Percentiles rank a stretch among this genome's conserved stretches.
Conservation (phyloP, 53 echinoderm and acorn worm genomes). For the Echinometra lucunter region DNA sequence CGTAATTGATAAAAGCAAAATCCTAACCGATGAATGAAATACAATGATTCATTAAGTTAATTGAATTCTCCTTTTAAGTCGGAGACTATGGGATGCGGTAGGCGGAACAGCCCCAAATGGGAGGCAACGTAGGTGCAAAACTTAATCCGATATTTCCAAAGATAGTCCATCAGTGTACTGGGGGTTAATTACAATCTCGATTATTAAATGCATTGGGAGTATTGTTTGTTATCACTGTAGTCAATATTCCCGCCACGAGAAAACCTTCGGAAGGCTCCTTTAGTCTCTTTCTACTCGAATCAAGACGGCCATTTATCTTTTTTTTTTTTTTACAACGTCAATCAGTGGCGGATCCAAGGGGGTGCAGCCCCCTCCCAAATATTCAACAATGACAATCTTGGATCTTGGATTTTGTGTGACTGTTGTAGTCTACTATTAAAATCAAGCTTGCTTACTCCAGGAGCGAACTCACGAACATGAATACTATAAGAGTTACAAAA, state of each 20-base stretch:
- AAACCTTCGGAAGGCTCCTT: not conserved
- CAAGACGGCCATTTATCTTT: not conserved
- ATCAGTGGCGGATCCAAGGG: no score
- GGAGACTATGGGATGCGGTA: not conserved
- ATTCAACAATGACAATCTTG: no score
- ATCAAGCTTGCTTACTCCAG: no score
- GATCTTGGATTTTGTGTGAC: no score
- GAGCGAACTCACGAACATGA: no score
- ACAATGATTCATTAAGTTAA: slow-evolving; percentile 26
- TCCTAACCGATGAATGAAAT: not conserved
- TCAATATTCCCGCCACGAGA: not conserved
- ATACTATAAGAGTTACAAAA: no score
- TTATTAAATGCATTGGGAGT: slow-evolving; percentile 9
- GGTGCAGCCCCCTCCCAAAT: no score
- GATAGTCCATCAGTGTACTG: not conserved
- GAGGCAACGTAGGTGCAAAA: not conserved
- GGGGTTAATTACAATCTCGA: not conserved
- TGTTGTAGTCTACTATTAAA: no score
- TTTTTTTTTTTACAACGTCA: no score
- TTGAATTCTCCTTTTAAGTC: not conserved
- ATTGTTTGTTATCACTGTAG: slow-evolving; percentile 3
- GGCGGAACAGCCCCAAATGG: not conserved
- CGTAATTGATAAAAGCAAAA: slow-evolving; percentile 2
- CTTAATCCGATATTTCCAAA: not conserved
- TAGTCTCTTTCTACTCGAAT: not conserved